phyloP scores from a whole-genome alignment of 2,888 invertebrate species.

The Dryobotodes eremita region DNA sequence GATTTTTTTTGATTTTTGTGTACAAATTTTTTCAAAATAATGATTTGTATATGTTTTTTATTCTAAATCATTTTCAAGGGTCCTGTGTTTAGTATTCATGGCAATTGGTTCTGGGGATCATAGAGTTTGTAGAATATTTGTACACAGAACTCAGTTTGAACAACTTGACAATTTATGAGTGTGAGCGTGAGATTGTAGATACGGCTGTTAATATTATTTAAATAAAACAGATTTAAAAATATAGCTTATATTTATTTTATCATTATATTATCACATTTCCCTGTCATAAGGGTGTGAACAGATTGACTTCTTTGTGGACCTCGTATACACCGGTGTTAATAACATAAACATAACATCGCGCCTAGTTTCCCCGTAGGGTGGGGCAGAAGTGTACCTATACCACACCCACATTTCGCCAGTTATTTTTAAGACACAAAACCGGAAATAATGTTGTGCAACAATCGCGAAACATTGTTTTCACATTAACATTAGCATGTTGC shows the following conservation, averaged over 20 bases:
- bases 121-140: slow-evolving; percentile 23
- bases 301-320: background rate
- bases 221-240: slow-evolving; percentile 74
- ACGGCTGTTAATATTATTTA: slow-evolving; percentile 81
- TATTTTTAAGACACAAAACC: too few species aligned
- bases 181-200: slow-evolving; percentile 68
- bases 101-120: background rate
- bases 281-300: background rate
- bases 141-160: slow-evolving; percentile 25
- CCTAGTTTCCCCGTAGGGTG: too few species aligned
- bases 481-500: background rate
- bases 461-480: background rate
- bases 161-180: slow-evolving; percentile 52
- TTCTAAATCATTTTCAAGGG: background rate
- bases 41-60: too few species aligned
- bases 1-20: background rate
- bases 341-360: too few species aligned
- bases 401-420: too few species aligned
- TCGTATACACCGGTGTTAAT: too few species aligned
- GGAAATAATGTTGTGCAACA: background rate
- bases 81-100: background rate
- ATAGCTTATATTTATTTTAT: slow-evolving; percentile 53
- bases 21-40: background rate
- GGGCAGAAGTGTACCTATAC: too few species aligned
- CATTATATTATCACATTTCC: slow-evolving; percentile 13